phyloP scores from a whole-genome alignment of 2,113 vertebrate species.

The Hoplias malabaricus region DNA sequence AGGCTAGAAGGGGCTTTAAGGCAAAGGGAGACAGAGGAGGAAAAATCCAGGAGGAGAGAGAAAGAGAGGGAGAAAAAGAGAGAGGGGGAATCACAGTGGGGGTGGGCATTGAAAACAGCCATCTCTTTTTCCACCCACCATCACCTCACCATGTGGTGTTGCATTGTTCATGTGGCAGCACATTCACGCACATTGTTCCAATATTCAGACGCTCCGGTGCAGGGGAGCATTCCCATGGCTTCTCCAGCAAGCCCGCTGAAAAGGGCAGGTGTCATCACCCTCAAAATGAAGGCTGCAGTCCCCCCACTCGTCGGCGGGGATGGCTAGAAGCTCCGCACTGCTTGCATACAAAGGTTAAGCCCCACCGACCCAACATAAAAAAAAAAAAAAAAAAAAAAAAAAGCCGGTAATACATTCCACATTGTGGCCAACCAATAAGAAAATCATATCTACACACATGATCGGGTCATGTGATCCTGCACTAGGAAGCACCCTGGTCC shows the following conservation, averaged over 20 bases:
- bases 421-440: slow-evolving; percentile 60
- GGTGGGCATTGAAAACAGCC: slow-evolving; percentile 35
- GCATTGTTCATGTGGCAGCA: slow-evolving; percentile 50
- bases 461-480: slow-evolving; percentile 68
- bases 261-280: slow-evolving; percentile 52
- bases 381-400: too few relatives aligned
- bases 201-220: slow-evolving; percentile 40
- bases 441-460: slow-evolving; percentile 59
- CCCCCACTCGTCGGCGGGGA: slow-evolving; percentile 33
- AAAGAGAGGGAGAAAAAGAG: background rate
- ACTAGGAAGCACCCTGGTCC: slow-evolving; percentile 61
- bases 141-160: slow-evolving; percentile 42
- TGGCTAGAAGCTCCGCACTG: slow-evolving; percentile 31
- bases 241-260: slow-evolving; percentile 43
- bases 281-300: slow-evolving; percentile 28
- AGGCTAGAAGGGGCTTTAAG: slow-evolving; percentile 11
- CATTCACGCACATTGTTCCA: slow-evolving; percentile 46
- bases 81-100: slow-evolving; percentile 25
- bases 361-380: slow-evolving; percentile 15
- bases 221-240: slow-evolving; percentile 44
- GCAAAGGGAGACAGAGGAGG: slow-evolving; percentile 9
- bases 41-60: too few relatives aligned
- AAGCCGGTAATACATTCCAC: slow-evolving; percentile 39
- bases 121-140: slow-evolving; percentile 39
- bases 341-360: slow-evolving; percentile 35